phyloP scores from a whole-genome alignment of 23 tunicate genomes.

The Ciona savignyi region DNA sequence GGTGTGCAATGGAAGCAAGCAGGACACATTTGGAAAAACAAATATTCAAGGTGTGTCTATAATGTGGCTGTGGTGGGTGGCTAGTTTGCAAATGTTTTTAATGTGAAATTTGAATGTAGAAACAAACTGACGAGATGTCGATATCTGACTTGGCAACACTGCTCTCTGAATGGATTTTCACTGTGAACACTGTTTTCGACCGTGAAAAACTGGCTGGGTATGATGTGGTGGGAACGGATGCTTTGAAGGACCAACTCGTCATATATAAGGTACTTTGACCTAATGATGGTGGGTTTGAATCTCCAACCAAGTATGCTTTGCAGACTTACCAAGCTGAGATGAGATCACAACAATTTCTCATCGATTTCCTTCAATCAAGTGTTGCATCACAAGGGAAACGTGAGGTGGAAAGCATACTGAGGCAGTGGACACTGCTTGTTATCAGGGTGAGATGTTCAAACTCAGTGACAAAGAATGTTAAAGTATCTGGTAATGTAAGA shows the following conservation, averaged over 20 bases:
- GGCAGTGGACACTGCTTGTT: too few relatives aligned
- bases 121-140: background rate
- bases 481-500: too few relatives aligned
- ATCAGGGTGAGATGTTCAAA: too few relatives aligned
- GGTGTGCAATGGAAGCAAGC: background rate
- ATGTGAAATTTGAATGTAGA: background rate
- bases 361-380: too few relatives aligned
- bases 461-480: too few relatives aligned
- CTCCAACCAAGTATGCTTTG: too few relatives aligned
- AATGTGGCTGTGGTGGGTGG: background rate
- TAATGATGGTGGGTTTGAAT: too few relatives aligned
- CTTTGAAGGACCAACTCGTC: conserved; percentile 15
- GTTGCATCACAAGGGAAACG: too few relatives aligned
- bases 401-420: too few relatives aligned
- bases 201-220: conserved; percentile 18
- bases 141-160: background rate
- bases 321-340: too few relatives aligned
- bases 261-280: conserved; percentile 46
- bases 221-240: conserved; percentile 25
- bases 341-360: too few relatives aligned
- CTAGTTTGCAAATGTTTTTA: too few relatives aligned
- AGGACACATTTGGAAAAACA: background rate
- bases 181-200: conserved; percentile 24
- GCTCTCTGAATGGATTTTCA: conserved; percentile 18
- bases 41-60: background rate